A percentile compares a stretch with the other conserved stretches of the same genome.
phyloP scores from a whole-genome alignment of 2,113 vertebrate species.

The Crotalus tigris region DNA sequence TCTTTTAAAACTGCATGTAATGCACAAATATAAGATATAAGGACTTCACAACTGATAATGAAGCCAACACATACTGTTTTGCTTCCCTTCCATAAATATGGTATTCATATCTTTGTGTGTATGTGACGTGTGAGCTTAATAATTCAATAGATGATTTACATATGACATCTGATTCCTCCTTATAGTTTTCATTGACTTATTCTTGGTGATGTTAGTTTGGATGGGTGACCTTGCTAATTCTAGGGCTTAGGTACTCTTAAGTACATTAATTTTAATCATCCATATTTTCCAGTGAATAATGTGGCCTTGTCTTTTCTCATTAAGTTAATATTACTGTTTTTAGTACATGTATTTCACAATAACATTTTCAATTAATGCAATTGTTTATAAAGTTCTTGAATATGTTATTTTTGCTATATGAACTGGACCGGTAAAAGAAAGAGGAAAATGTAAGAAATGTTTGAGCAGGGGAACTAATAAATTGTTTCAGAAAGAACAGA shows the following conservation, averaged over 20 bases:
- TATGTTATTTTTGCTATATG: not conserved
- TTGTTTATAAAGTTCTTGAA: not conserved
- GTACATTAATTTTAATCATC: not conserved
- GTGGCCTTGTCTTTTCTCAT: not conserved
- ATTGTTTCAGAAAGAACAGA: not conserved
- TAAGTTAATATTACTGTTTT: not conserved
- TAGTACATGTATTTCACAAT: not conserved
- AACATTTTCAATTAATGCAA: not conserved
- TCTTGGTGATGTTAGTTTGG: not conserved
- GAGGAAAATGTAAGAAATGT: not conserved
- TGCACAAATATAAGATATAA: not conserved
- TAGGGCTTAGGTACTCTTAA: not conserved
- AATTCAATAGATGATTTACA: not conserved
- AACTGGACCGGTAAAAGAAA: not conserved
- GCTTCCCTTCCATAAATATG: not conserved
- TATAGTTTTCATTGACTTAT: not conserved
- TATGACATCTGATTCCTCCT: not conserved
- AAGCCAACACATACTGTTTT: not conserved
- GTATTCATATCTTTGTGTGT: not conserved
- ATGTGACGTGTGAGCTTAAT: not conserved
- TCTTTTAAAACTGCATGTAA: not conserved
- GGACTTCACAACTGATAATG: not conserved
- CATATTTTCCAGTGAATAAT: not conserved
- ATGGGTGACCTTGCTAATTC: not conserved
- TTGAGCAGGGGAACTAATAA: not conserved